Base-by-base conservation (phyloP, 2,888 invertebrate species). In the Neoascia interrupta region DNA sequence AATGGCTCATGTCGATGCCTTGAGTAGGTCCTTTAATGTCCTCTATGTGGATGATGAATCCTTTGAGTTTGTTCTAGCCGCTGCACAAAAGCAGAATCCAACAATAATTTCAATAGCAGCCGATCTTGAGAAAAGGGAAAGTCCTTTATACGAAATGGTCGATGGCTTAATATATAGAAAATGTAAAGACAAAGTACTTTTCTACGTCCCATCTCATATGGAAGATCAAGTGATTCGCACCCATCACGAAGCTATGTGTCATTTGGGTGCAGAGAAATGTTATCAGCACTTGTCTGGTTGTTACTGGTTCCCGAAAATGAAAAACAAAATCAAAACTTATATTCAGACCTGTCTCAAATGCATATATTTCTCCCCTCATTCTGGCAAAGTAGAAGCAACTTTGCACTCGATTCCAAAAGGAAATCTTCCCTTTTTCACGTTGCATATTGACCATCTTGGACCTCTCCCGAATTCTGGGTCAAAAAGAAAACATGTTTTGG, bases 1-100 rank as follows among this genome's bases (percentile, higher is more conserved):
- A 39, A 86, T 85, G 85, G 28, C 28, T 10, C 85, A 85, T 74
- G 84, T 83, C 2, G 84, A 85, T 69, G 83, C 84, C 5, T 43
- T 85, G 10, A 85, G 85, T 43, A 51, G 84, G 11, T 41, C 41
- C 0, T 11, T 28, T 10, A 47, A 64, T 19, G 51, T 75, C 6
- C 54, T 81, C n/a, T 8, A 47, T 21, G 26, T 47, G 2, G 58
- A 60, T 6, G 43, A 43, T 5, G 45, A 54, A 13, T 36, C 43
- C 1, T 64, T 64, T 34, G 43, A 54, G 43, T 68, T 58, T 49
- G 45, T 34, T 0, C 15, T 72, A 1, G 79, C 74, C 18, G 60
- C 60, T 1, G 11, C 53, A 3, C 80, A 80, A 36, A 56, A 51
- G 15, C 18, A 26, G 19, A 13, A 34, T 23, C 53, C 19, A n/a